Base-by-base conservation (phyloP, 1,140 invertebrate species). In the Oncopodura yosiiana region DNA sequence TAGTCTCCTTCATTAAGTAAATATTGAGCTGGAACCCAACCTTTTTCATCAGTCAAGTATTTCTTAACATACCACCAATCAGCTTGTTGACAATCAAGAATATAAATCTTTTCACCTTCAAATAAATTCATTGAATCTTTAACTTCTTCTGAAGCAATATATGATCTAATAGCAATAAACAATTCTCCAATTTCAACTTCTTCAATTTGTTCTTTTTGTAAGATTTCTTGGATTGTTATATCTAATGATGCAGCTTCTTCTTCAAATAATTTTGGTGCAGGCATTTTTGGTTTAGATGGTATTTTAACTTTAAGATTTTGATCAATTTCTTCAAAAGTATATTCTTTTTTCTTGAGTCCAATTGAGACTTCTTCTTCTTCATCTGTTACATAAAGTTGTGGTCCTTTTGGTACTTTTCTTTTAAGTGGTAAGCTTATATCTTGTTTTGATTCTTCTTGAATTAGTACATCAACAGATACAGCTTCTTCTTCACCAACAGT, bases 31-130 rank as follows among this genome's bases (percentile, higher is more conserved):
- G 89, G 89, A 23, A 92, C 88, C 81, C 86, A 92, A 48, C 90
- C 90, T 66, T 83, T 87, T 71, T 93, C 87, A 68, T 90, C 83
- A 1, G 88, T 91, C 16, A 92, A 71, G 70, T 86, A 80, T 71
- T 94, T 94, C 60, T 80, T 81, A 0, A 94, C 87, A 67, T 88
- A 89, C 89, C 89, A 94, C 87, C 87, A 92, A 66, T 92, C 87
- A 56, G 73, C 69, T 86, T 37, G 81, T 80, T 51, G 81, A 82
- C 70, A 86, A 84, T 85, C 84, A 55, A 92, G 73, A 27, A 93
- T 81, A 55, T 87, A 86, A 12, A 94, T 80, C 67, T 80, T 79
- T 76, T 93, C 88, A 52, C 90, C 90, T 75, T 94, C 89, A 0
- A 91, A 83, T 11, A 94, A 73, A 68, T 87, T 86, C 49, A 92